These are phyloP conservation scores for Coleophora deauratella DNA, from an alignment of 2,888 invertebrate genomes.

Conservation along the genomic window DNA sequence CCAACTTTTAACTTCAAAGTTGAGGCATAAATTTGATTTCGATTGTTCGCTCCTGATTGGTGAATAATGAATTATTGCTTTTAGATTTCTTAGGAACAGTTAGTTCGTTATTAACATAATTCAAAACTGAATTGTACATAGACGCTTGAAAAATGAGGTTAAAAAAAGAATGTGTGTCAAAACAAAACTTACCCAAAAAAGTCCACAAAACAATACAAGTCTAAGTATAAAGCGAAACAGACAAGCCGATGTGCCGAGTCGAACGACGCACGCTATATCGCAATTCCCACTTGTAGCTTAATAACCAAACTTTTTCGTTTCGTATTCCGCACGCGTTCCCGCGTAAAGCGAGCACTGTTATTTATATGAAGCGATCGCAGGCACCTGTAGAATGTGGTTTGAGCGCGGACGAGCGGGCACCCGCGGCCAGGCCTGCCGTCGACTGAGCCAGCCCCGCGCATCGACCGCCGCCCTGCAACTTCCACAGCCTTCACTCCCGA, in stretches of 20 bases:
- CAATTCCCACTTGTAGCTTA: conserved; percentile 1
- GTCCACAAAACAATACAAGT: too few relatives aligned
- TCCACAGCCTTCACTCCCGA: conserved; percentile 26
- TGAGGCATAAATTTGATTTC: too few relatives aligned
- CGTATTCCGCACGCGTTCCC: conserved; percentile 31
- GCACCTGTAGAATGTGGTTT: conserved; percentile 54
- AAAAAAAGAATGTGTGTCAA: too few relatives aligned
- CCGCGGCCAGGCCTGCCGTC: conserved; percentile 23
- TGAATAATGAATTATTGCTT: too few relatives aligned
- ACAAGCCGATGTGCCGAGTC: background rate
- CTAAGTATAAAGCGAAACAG: background rate
- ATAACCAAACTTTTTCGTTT: conserved; percentile 28
- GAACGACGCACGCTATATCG: too few relatives aligned
- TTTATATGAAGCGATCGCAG: conserved; percentile 40
- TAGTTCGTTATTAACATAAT: too few relatives aligned
- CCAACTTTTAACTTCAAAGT: conserved; percentile 24
- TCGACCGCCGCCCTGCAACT: conserved; percentile 34
- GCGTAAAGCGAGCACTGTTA: conserved; percentile 36
- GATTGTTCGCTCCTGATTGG: too few relatives aligned
- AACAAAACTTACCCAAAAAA: too few relatives aligned
- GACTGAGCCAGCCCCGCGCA: conserved; percentile 42
- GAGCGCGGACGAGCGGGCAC: conserved; percentile 34
- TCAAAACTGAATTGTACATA: too few relatives aligned
- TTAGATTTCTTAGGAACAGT: too few relatives aligned
- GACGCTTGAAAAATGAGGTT: too few relatives aligned